Conservation (phyloP, 1,140 invertebrate species). For the Lithobius niger region DNA sequence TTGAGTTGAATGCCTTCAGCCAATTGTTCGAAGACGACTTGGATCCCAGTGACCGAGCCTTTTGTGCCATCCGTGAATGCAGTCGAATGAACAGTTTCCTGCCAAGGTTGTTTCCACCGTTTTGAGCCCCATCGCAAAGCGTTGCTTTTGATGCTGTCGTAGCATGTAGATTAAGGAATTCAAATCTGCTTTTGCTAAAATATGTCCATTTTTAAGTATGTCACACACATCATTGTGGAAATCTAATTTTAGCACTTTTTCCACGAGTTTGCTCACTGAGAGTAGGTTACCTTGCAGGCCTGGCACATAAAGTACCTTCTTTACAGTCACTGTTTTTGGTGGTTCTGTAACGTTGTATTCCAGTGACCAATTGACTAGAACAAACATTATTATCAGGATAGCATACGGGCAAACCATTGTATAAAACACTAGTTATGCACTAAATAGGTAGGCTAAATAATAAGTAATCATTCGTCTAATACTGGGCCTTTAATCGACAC, state of each 20-base stretch:
- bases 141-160: neutral
- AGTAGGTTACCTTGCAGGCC: neutral
- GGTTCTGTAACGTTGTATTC: neutral
- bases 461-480: too few species aligned
- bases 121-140: too few species aligned
- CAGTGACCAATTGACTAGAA: too few species aligned
- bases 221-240: neutral
- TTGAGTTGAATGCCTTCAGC: neutral
- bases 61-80: neutral
- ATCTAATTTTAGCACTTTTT: neutral
- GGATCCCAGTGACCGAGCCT: neutral
- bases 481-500: too few species aligned
- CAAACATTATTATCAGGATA: too few species aligned
- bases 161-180: neutral
- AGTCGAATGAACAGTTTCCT: too few species aligned
- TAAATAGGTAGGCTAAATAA: too few species aligned
- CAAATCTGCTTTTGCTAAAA: neutral
- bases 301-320: neutral
- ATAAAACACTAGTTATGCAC: too few species aligned
- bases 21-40: too few species aligned
- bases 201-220: neutral
- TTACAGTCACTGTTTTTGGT: neutral
- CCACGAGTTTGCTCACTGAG: neutral
- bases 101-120: too few species aligned
- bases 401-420: too few species aligned